These are phyloP conservation scores for Neotoma lepida DNA, from an alignment of 2,113 vertebrate genomes.

Conservation along the genomic window DNA sequence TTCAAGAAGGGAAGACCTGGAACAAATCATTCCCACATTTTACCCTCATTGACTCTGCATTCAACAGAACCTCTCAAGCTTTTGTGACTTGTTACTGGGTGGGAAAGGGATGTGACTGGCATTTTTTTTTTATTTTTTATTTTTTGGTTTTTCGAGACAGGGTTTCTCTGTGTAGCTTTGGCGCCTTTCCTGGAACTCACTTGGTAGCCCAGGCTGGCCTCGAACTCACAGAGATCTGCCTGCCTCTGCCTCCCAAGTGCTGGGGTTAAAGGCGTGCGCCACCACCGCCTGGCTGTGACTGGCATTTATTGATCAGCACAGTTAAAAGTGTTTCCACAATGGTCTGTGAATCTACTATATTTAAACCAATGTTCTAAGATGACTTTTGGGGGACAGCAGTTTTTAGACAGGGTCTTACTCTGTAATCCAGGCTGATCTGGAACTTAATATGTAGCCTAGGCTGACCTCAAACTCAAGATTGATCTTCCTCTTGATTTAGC, in stretches of 20 bases:
- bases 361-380: not conserved
- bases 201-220: too few species aligned
- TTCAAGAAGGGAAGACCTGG: too few species aligned
- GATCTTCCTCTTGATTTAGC: not conserved
- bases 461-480: not conserved
- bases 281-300: too few species aligned
- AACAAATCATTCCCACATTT: not conserved
- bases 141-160: too few species aligned
- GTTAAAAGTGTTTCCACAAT: not conserved
- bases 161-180: too few species aligned
- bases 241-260: too few species aligned
- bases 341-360: slow-evolving; percentile 28
- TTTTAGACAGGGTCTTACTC: not conserved
- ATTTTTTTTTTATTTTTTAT: too few species aligned
- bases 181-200: too few species aligned
- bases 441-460: not conserved
- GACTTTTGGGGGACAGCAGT: not conserved
- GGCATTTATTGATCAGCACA: slow-evolving; percentile 18
- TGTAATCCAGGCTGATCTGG: not conserved
- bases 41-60: not conserved
- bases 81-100: not conserved
- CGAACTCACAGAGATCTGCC: too few species aligned
- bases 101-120: not conserved
- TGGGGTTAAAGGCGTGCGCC: too few species aligned
- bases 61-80: not conserved